Conservation (phyloP, 2,797 vertebrate species). For the Crenichthys baileyi region DNA sequence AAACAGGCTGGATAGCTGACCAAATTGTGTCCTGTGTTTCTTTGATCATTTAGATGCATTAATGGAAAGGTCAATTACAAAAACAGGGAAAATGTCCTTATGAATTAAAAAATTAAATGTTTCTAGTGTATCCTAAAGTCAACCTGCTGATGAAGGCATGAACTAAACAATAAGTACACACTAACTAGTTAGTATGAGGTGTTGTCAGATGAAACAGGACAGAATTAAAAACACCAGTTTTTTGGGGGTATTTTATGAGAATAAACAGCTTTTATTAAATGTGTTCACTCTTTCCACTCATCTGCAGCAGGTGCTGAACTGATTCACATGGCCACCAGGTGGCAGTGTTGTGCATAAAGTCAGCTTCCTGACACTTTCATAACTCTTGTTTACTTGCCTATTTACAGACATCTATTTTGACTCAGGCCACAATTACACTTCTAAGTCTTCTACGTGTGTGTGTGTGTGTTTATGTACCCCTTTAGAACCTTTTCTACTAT, state of each 20-base stretch:
- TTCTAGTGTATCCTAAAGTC: no score
- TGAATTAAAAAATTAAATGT: neutral
- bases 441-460: neutral
- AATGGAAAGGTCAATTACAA: neutral
- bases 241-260: neutral
- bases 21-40: neutral
- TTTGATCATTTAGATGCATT: neutral
- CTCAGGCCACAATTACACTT: conserved; percentile 22
- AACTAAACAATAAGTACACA: neutral
- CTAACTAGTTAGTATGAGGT: neutral
- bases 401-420: conserved; percentile 52
- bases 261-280: no score
- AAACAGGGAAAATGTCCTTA: neutral
- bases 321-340: conserved; percentile 35
- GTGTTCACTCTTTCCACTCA: neutral
- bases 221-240: neutral
- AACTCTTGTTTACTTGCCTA: conserved; percentile 48
- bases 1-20: conserved; percentile 4
- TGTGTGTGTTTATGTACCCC: conserved; percentile 2
- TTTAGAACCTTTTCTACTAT: neutral
- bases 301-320: neutral
- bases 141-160: no score
- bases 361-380: neutral
- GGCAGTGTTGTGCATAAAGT: conserved; percentile 16
- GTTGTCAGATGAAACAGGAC: no score